Conservation (phyloP, 2,797 vertebrate genomes). For the Hylomyscus alleni region DNA sequence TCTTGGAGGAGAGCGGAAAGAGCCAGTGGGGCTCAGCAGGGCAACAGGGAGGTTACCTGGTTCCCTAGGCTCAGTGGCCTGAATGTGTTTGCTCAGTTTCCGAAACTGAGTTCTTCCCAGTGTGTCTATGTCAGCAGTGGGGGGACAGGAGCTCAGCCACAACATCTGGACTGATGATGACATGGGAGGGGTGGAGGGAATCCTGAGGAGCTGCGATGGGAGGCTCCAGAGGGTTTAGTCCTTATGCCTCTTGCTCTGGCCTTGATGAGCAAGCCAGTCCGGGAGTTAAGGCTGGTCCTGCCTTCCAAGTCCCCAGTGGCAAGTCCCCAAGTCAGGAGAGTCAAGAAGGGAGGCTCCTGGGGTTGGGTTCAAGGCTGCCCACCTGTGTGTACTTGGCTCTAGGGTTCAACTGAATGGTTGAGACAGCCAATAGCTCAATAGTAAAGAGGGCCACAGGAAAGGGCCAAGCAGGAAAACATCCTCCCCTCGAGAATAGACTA, state of each 20-base stretch:
- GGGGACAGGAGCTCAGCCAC: background rate
- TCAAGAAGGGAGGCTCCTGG: background rate
- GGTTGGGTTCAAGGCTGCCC: background rate
- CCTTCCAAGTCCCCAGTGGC: background rate
- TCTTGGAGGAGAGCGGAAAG: background rate
- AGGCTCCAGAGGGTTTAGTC: background rate
- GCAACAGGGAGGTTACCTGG: background rate
- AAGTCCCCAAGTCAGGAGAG: background rate
- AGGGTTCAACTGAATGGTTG: constrained; percentile 60
- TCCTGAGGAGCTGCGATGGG: background rate
- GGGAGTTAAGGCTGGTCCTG: background rate
- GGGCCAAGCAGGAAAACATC: background rate
- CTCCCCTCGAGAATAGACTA: background rate
- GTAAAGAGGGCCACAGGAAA: constrained; percentile 19
- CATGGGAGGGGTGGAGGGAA: background rate
- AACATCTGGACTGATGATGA: background rate
- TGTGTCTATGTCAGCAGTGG: background rate
- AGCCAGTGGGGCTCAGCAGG: background rate
- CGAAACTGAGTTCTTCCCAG: background rate
- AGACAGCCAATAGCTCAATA: constrained; percentile 8
- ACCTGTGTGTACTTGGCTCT: background rate
- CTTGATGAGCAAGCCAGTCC: background rate
- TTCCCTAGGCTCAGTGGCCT: constrained; percentile 22
- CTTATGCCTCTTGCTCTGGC: background rate
- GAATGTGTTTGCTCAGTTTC: constrained; percentile 17